Evolutionary conservation across 1,140 invertebrate species (phyloP), one percentile per base, ranked within the genome.

Genomic region (Harpegnathos saltator): DNA sequence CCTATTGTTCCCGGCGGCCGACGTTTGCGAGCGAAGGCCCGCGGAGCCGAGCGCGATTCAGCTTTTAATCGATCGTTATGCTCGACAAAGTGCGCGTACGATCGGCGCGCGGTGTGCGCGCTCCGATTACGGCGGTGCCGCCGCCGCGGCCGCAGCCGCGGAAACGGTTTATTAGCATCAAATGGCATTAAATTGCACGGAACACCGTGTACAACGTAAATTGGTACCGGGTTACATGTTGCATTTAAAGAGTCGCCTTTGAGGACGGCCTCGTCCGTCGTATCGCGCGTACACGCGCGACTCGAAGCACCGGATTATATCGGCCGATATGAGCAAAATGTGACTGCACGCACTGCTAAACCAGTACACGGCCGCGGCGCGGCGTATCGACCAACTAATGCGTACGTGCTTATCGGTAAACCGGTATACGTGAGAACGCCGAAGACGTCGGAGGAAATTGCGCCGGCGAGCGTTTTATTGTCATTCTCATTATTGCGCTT

Each of bases 81-180:
- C 11, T 68, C 62, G 62, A 83, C 65, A 69, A 83, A 69, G 14
- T 29, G 29, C 48, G 72, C 52, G 29, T 77, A 77, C 48, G 50
- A 33, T 77, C 26, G 26, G 19, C 0, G 33, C 14, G 22, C 62
- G 24, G 38, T 11, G 33, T 14, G 26, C n/a, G 59, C 59, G 48
- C 50, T 54, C 26, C 29, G 29, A 77, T 77, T 77, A 77, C 24
- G 29, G 26, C 74, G 56, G 50, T 48, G 19, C 50, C 52, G n/a
- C 72, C n/a, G 3, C 24, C 58, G 26, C 66, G 66, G 19, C 50
- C 52, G n/a, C 72, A n/a, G 3, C 24, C 58, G 26, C 66, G 66
- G 86, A 86, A 82, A 87, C 74, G 71, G 83, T 89, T 89, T 89
- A 89, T 89, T 87, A 77, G 85, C 65, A 85, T 89, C 61, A 56